phyloP scores from a whole-genome alignment of 2,797 vertebrate species.

The Propithecus perrieri region DNA sequence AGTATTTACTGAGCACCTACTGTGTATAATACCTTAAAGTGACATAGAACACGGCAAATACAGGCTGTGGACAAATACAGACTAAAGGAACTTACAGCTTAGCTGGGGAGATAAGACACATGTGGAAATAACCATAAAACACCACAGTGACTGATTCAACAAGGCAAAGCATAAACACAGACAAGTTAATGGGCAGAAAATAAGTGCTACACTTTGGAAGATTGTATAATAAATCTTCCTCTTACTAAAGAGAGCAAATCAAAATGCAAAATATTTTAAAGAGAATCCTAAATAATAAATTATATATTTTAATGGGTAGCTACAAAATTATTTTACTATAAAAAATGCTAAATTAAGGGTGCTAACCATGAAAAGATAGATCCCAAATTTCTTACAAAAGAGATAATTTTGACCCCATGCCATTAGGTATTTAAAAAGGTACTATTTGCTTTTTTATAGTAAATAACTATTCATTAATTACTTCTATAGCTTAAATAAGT shows the following conservation, averaged over 20 bases:
- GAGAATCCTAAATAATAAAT: conserved; percentile 53
- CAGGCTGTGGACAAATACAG: not conserved
- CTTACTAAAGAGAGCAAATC: conserved; percentile 35
- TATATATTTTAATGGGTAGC: conserved; percentile 9
- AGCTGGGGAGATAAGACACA: not conserved
- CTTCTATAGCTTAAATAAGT: conserved; percentile 56
- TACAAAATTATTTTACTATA: conserved; percentile 48
- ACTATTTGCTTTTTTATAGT: conserved; percentile 42
- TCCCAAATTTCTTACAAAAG: conserved; percentile 34
- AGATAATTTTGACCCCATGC: not conserved
- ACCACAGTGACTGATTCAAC: not conserved
- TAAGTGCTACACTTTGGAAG: conserved; percentile 28
- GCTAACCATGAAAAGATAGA: conserved; percentile 45
- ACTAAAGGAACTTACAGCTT: not conserved
- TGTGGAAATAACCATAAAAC: conserved; percentile 5
- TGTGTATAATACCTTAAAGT: not conserved
- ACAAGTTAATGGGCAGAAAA: conserved; percentile 51
- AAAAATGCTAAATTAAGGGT: conserved; percentile 28
- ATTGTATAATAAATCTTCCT: conserved; percentile 46
- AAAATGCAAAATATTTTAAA: conserved; percentile 54
- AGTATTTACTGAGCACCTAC: not conserved
- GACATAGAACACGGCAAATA: not conserved
- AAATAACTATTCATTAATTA: conserved; percentile 42
- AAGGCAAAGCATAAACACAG: conserved; percentile 41
- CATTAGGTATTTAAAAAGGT: conserved; percentile 53